Conservation (phyloP, 92 coral and sea anemone species). For the Ricordea florida region DNA sequence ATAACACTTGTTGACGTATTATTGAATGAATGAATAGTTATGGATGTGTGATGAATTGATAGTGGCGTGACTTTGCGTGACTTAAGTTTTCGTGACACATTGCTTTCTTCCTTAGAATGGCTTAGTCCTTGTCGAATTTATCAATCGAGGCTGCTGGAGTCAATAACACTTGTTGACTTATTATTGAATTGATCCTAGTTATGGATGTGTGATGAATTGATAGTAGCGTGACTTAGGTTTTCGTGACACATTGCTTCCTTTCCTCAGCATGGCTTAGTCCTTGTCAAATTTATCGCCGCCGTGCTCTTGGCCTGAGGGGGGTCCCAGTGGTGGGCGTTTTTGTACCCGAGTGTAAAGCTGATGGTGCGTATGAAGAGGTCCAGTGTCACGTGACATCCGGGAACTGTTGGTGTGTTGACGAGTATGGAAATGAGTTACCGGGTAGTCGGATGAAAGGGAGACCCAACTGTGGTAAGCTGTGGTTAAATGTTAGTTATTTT, state of each 20-base stretch:
- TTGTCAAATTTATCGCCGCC: slow-evolving; percentile 66
- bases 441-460: slow-evolving; percentile 73
- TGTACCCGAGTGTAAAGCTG: slow-evolving; percentile 70
- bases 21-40: too few species aligned
- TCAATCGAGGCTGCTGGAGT: too few species aligned
- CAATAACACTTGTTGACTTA: too few species aligned
- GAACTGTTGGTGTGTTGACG: slow-evolving; percentile 88
- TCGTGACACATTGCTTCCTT: too few species aligned
- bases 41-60: too few species aligned
- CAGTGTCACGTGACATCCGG: slow-evolving; percentile 84
- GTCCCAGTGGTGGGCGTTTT: slow-evolving; percentile 68
- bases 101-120: slow-evolving; percentile 53
- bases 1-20: too few species aligned
- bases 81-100: too few species aligned
- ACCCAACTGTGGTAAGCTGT: slow-evolving; percentile 36
- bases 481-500: too few species aligned
- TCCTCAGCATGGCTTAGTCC: slow-evolving; percentile 70
- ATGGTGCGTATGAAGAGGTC: slow-evolving; percentile 61
- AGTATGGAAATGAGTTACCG: slow-evolving; percentile 62
- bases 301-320: slow-evolving; percentile 47
- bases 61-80: too few species aligned
- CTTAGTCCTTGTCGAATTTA: slow-evolving; percentile 71
- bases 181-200: too few species aligned
- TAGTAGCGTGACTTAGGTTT: too few species aligned
- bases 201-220: too few species aligned